Evolutionary conservation across 2,113 vertebrate species (phyloP).

Genomic region (Ammospiza caudacuta): DNA sequence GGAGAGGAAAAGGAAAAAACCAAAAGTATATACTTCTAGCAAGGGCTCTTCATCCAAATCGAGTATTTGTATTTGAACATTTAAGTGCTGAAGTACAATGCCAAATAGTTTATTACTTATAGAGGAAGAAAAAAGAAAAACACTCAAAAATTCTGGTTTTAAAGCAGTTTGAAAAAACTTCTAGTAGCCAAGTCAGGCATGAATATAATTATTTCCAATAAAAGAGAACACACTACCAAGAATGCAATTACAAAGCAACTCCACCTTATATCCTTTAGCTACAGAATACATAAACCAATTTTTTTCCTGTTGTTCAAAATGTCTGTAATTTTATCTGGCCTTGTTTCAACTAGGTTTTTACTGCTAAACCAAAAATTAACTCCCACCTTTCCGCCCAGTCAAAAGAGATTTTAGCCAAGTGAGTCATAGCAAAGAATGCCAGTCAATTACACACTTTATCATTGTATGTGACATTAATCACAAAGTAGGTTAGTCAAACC

Average conservation of each 20-base stretch:
- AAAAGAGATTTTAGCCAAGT: constrained; percentile 25
- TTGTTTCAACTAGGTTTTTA: neutral
- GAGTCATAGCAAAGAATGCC: constrained; percentile 4
- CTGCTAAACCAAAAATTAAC: constrained; percentile 41
- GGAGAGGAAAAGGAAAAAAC: neutral
- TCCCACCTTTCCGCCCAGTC: neutral
- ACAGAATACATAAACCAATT: neutral
- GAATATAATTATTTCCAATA: neutral
- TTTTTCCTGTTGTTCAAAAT: constrained; percentile 14
- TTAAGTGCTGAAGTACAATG: neutral
- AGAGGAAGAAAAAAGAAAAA: accelerated
- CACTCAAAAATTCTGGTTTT: neutral
- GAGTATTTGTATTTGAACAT: neutral
- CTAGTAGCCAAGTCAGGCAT: neutral
- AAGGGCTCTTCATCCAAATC: neutral
- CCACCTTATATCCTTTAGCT: neutral
- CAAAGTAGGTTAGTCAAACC: neutral
- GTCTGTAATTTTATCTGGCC: constrained; percentile 18
- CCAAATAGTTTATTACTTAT: neutral
- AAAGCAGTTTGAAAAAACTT: neutral
- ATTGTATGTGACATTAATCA: neutral
- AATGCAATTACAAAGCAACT: neutral
- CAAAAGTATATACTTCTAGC: neutral
- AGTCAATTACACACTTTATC: neutral
- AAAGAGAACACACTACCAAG: neutral